phyloP scores from a whole-genome alignment of 1,140 invertebrate species.

The Ruditapes philippinarum region DNA sequence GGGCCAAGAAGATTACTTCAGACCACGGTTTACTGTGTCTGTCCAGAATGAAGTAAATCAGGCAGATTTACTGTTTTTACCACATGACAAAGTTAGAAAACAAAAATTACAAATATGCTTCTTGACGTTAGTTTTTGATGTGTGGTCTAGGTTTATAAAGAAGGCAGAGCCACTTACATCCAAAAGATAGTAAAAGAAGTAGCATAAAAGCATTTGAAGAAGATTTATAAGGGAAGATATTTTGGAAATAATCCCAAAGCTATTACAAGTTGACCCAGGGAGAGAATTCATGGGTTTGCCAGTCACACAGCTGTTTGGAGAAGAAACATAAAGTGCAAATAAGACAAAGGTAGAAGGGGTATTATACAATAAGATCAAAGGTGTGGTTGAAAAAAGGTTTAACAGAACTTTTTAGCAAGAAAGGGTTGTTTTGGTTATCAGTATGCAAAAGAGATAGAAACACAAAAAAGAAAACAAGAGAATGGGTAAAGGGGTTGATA shows the following conservation, averaged over 20 bases:
- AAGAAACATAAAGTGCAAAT: conserved; percentile 58
- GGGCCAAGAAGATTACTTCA: conserved; percentile 27
- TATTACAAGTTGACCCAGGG: conserved; percentile 65
- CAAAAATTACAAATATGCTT: conserved; percentile 63
- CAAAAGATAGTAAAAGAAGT: conserved; percentile 62
- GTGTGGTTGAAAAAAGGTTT: conserved; percentile 49
- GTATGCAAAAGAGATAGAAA: conserved; percentile 64
- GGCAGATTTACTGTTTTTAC: conserved; percentile 68
- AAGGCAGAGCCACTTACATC: conserved; percentile 64
- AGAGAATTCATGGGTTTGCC: conserved; percentile 65
- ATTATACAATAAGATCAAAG: conserved; percentile 61
- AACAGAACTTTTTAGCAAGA: conserved; percentile 66
- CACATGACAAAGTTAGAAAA: too few relatives aligned
- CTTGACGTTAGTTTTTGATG: conserved; percentile 66
- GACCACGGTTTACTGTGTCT: conserved; percentile 48
- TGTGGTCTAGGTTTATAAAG: conserved; percentile 66
- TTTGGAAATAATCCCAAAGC: conserved; percentile 65
- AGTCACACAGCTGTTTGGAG: conserved; percentile 55
- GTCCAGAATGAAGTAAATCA: conserved; percentile 66
- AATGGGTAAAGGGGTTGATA: conserved; percentile 58
- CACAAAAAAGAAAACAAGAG: not conserved
- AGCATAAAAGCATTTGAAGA: conserved; percentile 49
- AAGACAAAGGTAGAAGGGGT: conserved; percentile 22
- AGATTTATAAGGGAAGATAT: conserved; percentile 61
- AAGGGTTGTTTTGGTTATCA: conserved; percentile 64